A percentile compares a stretch with the other conserved stretches of the same genome.
Evolutionary conservation across 1,140 invertebrate genomes (phyloP).

Genomic region (Papilio polyxenes): DNA sequence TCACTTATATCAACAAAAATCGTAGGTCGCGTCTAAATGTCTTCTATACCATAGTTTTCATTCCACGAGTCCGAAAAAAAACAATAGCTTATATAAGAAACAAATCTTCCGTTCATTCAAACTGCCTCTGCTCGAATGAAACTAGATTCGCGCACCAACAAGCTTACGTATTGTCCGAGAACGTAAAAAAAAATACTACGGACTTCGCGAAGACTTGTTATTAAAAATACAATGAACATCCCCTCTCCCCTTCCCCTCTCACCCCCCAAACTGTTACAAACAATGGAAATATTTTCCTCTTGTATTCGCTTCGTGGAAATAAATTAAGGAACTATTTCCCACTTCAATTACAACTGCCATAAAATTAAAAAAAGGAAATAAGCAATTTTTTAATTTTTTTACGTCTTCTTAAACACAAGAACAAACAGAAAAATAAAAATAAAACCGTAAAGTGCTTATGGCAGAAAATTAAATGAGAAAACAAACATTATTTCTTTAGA

Average conservation of each 20-base stretch:
- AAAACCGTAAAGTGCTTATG: neutral
- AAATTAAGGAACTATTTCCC: slow-evolving; percentile 27
- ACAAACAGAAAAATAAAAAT: too few species aligned
- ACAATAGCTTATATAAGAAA: neutral
- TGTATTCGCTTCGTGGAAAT: slow-evolving; percentile 13
- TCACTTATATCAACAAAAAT: too few species aligned
- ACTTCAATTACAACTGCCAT: neutral
- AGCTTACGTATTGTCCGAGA: slow-evolving; percentile 19
- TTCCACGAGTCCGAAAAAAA: neutral
- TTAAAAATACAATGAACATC: slow-evolving; percentile 26
- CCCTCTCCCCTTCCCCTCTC: too few species aligned
- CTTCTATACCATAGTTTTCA: too few species aligned
- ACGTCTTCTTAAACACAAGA: too few species aligned
- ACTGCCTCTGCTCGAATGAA: neutral
- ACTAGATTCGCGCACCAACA: slow-evolving; percentile 3
- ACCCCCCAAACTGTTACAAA: neutral
- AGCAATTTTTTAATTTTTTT: neutral
- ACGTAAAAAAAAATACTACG: slow-evolving; percentile 21
- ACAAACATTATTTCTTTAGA: neutral
- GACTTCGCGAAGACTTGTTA: slow-evolving; percentile 24
- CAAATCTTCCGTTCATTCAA: neutral
- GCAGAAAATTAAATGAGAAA: neutral
- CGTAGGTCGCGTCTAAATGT: too few species aligned
- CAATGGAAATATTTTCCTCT: slow-evolving; percentile 28
- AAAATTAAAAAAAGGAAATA: neutral